Evolutionary conservation across 2,888 invertebrate species (phyloP), one percentile per base, ranked within the genome.

Genomic region (Amphimallon solstitiale): DNA sequence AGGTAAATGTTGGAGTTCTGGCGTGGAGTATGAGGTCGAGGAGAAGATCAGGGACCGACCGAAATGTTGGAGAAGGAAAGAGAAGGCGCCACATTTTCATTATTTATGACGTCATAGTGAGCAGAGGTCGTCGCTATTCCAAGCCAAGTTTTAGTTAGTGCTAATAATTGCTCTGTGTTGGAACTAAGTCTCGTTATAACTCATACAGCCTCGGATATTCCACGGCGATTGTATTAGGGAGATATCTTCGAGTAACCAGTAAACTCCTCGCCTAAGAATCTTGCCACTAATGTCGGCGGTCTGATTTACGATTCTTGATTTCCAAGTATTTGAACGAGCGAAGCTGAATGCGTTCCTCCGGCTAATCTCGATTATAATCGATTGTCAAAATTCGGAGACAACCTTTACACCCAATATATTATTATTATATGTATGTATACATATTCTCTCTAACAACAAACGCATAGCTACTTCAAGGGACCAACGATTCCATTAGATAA

Each of bases 51-150:
- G 71, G 71, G 68, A 61, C 64, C 2, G 51, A 51, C 65, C 67
- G 66, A 67, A 64, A 70, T 69, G 68, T 71, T 68, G 68, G 70
- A 68, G 68, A 65, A 70, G 72, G 68, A 65, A 71, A 68, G 72
- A 72, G 43, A 43, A 38, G 56, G 29, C 69, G 72, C 73, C 73
- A 74, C 76, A 75, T 76, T 76, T 76, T 76, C 76, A 73, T 76
- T 76, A 76, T 77, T 77, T 76, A 77, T 75, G 77, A 76, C 75
- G 76, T 77, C 77, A 76, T 76, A 76, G 75, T 73, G 73, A 74
- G 74, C 76, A 74, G 76, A 76, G 75, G 76, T 76, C 77, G 76
- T 73, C 75, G 74, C 74, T 74, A 73, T 76, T 74, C 71, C 68
- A 69, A 71, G 70, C 75, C 76, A 75, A 76, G 76, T 76, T 76